These are phyloP conservation scores for Cryptomyrus ogoouensis DNA, from an alignment of 2,113 vertebrate genomes.

Conservation along the genomic window DNA sequence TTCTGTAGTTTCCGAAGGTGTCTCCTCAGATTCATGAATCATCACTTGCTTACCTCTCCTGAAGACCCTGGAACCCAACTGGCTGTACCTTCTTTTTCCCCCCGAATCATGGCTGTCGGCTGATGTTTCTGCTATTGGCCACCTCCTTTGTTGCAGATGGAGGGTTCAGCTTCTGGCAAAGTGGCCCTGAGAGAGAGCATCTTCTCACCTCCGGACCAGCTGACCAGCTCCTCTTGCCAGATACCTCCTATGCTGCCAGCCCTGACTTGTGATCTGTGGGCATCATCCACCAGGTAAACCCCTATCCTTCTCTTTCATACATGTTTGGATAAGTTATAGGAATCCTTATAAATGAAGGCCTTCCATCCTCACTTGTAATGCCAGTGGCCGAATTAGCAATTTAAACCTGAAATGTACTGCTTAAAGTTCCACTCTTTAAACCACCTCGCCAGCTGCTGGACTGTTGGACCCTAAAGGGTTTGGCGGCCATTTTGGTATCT, in stretches of 20 bases:
- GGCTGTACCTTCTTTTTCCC: not conserved
- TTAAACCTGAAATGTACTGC: not conserved
- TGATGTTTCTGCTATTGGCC: not conserved
- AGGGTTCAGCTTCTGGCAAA: not conserved
- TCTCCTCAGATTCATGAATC: not conserved
- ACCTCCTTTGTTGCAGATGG: not conserved
- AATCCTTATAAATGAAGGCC: not conserved
- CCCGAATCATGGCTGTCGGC: not conserved
- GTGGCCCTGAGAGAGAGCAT: not conserved
- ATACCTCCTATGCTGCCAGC: not conserved
- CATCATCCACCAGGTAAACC: not conserved
- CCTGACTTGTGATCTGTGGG: not conserved
- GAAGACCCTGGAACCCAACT: not conserved
- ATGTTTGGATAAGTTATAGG: not conserved
- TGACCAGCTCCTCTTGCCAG: not conserved
- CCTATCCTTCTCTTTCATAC: not conserved
- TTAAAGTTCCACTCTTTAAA: not conserved
- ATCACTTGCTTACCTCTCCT: not conserved
- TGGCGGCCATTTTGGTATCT: not conserved
- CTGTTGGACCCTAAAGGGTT: not conserved
- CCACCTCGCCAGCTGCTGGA: not conserved
- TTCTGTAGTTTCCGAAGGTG: not conserved
- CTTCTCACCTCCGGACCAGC: not conserved
- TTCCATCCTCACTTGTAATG: not conserved
- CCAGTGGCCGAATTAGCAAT: not conserved